Evolutionary conservation across 2,888 invertebrate genomes (phyloP), one percentile per base, ranked within the genome.

Genomic region (Pelosia muscerda): DNA sequence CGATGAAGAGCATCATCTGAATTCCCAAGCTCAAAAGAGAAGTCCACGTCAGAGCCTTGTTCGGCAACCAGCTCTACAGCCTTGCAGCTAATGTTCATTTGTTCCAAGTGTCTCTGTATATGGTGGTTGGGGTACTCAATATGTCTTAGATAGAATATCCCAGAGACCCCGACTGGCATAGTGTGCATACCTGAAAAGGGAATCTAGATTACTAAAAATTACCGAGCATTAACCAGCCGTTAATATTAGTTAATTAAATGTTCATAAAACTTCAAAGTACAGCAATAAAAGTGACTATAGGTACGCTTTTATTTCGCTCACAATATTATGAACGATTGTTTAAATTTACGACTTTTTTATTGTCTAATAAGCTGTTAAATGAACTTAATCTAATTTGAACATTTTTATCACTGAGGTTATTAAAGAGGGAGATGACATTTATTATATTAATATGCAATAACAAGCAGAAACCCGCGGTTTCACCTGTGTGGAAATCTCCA

Each of bases 361-460:
- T 57, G n/a, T 57, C 57, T 57, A 28, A 26, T 56, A 56, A 56
- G 15, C 23, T 56, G 23, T n/a, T 26, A 25, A 26, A 8, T 57
- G 28, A 25, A 57, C 15, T 25, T 9, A 57, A 15, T 11, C 56
- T 58, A 58, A 31, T 31, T 2, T 11, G 2, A 58, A 58, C 8
- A 58, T 58, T 19, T 58, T n/a, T 19, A 28, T 58, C 8, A n/a
- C 9, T 49, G 42, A 19, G 49, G 49, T 49, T n/a, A n/a, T n/a
- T 49, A 49, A 49, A n/a, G 49, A n/a, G 49, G 19, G n/a, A 2
- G n/a, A 49, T 49, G 49, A 49, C 49, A 49, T 49, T 49, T n/a
- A 49, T n/a, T 49, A 49, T 2, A n/a, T 49, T 49, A 49, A 49
- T 49, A 49, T 49, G n/a, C 9, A 49, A n/a, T 49, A 8, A 49